Conservation (phyloP, 1,140 invertebrate genomes). For the Drosophila carrolli region DNA sequence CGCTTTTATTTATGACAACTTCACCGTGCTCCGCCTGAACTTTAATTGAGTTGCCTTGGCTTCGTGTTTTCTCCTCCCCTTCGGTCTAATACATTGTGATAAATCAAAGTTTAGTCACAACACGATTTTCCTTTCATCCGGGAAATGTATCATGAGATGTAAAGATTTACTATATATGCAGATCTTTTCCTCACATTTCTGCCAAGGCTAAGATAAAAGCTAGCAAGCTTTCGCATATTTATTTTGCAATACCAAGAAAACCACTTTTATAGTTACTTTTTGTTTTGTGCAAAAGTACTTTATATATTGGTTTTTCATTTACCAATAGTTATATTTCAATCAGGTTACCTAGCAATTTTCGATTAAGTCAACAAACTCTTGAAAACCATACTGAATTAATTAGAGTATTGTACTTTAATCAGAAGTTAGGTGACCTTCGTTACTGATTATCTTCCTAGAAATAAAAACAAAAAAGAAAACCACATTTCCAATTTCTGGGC, state of each 20-base stretch:
- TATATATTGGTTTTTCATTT: too few species aligned
- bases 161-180: background rate
- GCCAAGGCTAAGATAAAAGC: background rate
- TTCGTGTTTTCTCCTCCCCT: background rate
- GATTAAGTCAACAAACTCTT: too few species aligned
- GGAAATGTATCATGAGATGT: constrained; percentile 1
- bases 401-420: too few species aligned
- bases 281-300: too few species aligned
- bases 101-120: constrained; percentile 25
- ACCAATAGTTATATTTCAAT: too few species aligned
- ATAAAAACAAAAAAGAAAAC: background rate
- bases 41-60: constrained; percentile 32
- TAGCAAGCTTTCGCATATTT: background rate
- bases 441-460: background rate
- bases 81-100: constrained; percentile 2
- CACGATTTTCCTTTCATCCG: constrained; percentile 16
- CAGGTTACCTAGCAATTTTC: too few species aligned
- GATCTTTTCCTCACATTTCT: background rate
- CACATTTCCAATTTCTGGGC: background rate
- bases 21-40: constrained; percentile 16
- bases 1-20: constrained; percentile 40
- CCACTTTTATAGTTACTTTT: background rate
- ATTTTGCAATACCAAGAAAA: background rate
- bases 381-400: too few species aligned
- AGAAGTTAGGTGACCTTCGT: background rate